These are phyloP conservation scores for Drosophila nr. fundita DNA, from an alignment of 2,888 invertebrate species.

Conservation along the genomic window DNA sequence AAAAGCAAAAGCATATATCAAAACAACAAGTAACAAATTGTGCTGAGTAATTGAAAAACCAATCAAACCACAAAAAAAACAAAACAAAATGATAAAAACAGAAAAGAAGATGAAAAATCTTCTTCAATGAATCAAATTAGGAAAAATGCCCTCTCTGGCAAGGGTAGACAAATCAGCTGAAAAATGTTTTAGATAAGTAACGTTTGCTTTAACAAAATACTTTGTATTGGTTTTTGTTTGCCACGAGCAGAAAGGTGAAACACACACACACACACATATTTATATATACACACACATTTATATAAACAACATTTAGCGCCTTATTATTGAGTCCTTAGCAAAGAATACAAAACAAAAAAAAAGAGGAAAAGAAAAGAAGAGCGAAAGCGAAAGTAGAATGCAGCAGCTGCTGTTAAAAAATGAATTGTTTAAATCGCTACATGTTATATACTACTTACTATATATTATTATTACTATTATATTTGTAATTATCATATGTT, in stretches of 20 bases:
- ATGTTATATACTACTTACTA: slow-evolving; percentile 49
- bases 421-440: slow-evolving; percentile 54
- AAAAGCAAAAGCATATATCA: slow-evolving; percentile 22
- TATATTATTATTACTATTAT: slow-evolving; percentile 39
- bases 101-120: background rate
- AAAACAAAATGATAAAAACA: background rate
- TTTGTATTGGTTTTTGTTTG: slow-evolving; percentile 29
- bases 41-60: slow-evolving; percentile 31
- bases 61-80: background rate
- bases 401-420: slow-evolving; percentile 35
- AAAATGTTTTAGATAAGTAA: slow-evolving; percentile 11
- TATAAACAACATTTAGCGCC: slow-evolving; percentile 63
- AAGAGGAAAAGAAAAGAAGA: slow-evolving; percentile 3
- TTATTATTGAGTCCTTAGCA: slow-evolving; percentile 72
- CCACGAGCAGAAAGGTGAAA: slow-evolving; percentile 38
- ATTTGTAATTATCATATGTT: slow-evolving; percentile 57
- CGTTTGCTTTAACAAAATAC: slow-evolving; percentile 25
- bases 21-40: slow-evolving; percentile 23
- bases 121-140: background rate
- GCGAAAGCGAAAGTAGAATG: background rate
- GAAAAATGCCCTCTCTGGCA: background rate
- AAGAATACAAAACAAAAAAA: slow-evolving; percentile 28
- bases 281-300: slow-evolving; percentile 30
- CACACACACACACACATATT: slow-evolving; percentile 35
- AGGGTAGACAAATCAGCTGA: background rate